phyloP scores from a whole-genome alignment of 2,888 invertebrate species.

The Encarsia formosa region DNA sequence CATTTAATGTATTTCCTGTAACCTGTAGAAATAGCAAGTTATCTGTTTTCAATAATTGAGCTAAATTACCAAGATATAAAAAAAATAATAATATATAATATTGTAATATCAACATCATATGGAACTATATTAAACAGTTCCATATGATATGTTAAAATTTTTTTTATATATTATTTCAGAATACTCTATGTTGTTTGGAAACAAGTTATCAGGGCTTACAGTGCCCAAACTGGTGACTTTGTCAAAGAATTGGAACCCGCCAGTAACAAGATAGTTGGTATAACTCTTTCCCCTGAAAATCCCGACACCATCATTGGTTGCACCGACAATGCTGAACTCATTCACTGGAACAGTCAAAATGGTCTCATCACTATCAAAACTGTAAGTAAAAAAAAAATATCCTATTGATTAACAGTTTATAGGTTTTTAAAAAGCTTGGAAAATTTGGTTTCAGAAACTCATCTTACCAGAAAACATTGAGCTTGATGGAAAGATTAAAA shows the following conservation, averaged over 20 bases:
- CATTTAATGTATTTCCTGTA: too few relatives aligned
- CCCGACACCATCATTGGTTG: conserved; percentile 55
- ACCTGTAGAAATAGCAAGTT: too few relatives aligned
- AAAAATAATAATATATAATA: too few relatives aligned
- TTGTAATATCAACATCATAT: too few relatives aligned
- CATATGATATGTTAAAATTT: conserved; percentile 4
- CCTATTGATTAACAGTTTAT: neutral
- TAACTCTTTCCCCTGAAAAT: conserved; percentile 52
- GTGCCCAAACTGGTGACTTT: conserved; percentile 62
- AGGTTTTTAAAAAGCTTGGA: neutral
- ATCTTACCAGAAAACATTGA: too few relatives aligned
- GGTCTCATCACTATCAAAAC: conserved; percentile 53
- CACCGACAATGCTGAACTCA: conserved; percentile 55
- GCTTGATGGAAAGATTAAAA: conserved; percentile 37
- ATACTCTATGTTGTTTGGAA: conserved; percentile 61
- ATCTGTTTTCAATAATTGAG: too few relatives aligned
- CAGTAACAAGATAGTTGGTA: conserved; percentile 53
- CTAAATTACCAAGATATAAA: too few relatives aligned
- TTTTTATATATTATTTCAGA: conserved; percentile 49
- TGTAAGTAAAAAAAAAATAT: too few relatives aligned
- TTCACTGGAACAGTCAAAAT: conserved; percentile 57
- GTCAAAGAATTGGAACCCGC: conserved; percentile 58
- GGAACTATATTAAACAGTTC: too few relatives aligned
- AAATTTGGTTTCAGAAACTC: neutral
- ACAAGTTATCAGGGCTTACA: conserved; percentile 60